A percentile compares a stretch with the other conserved stretches of the same genome.
Evolutionary conservation across 2,888 invertebrate species (phyloP).

Genomic region (Agrochola lota): DNA sequence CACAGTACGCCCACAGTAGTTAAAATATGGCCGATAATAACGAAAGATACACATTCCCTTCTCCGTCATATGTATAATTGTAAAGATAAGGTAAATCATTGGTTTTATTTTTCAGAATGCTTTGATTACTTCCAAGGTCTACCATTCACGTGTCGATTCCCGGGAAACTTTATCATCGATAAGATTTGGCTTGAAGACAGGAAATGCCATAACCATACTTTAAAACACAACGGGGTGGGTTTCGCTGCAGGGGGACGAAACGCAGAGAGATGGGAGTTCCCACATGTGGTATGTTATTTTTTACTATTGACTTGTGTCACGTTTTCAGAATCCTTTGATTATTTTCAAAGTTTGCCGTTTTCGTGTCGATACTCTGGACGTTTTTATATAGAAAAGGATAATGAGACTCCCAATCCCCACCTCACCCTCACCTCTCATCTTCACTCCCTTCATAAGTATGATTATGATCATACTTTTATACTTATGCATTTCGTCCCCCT

Average conservation of each 20-base stretch:
- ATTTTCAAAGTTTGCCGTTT: slow-evolving; percentile 12
- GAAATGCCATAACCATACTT: slow-evolving; percentile 22
- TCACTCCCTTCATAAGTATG: too few species aligned
- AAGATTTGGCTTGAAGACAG: slow-evolving; percentile 5
- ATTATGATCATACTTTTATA: not conserved
- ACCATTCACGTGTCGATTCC: slow-evolving; percentile 47
- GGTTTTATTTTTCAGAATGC: slow-evolving; percentile 48
- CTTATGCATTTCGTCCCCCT: too few species aligned
- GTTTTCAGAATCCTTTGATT: slow-evolving; percentile 22
- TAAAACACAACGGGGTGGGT: accelerated
- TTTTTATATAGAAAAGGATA: not conserved
- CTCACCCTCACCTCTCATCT: too few species aligned
- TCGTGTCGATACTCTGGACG: not conserved
- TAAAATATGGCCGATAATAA: too few species aligned
- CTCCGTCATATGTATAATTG: too few species aligned
- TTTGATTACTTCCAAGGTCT: slow-evolving; percentile 52
- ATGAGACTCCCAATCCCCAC: too few species aligned
- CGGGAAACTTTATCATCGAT: not conserved
- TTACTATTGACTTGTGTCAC: not conserved
- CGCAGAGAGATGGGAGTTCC: slow-evolving; percentile 55
- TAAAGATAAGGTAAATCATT: not conserved
- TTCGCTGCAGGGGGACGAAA: slow-evolving; percentile 40
- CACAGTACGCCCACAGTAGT: too few species aligned
- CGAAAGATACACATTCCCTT: too few species aligned
- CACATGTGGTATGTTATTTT: slow-evolving; percentile 42